Evolutionary conservation across 2,888 invertebrate genomes (phyloP).

Genomic region (Phania funesta): DNA sequence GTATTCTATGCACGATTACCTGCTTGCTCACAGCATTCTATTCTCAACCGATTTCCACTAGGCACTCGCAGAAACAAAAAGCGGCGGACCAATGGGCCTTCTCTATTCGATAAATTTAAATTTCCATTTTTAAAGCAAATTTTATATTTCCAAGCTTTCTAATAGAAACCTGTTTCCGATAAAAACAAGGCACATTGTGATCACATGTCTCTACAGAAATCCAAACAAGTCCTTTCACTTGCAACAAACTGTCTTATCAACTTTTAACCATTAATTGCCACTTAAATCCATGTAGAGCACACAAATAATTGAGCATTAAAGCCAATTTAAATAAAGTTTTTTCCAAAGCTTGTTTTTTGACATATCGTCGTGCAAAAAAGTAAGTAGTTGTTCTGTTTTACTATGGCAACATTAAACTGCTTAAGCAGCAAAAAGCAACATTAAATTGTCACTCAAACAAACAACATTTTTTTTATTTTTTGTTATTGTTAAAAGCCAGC

Average conservation of each 20-base stretch:
- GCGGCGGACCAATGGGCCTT: no score
- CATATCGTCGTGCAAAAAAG: conserved; percentile 56
- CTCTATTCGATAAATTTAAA: no score
- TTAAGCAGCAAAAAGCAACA: conserved; percentile 59
- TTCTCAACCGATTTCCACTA: no score
- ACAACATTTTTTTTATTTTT: conserved; percentile 41
- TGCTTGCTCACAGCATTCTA: no score
- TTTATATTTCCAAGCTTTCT: no score
- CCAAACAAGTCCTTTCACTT: no score
- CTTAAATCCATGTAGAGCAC: conserved; percentile 2
- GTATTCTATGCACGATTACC: no score
- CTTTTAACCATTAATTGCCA: not conserved
- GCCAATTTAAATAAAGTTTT: conserved; percentile 32
- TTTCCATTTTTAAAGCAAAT: no score
- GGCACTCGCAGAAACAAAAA: no score
- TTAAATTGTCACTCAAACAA: conserved; percentile 59
- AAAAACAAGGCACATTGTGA: no score
- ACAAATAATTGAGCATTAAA: conserved; percentile 39
- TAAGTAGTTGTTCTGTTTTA: conserved; percentile 33
- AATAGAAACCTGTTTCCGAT: no score
- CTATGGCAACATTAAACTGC: conserved; percentile 53
- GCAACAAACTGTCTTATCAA: not conserved
- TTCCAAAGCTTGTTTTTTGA: conserved; percentile 23
- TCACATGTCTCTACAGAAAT: no score
- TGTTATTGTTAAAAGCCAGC: not conserved